A percentile compares a stretch with the other conserved stretches of the same genome.
Conservation (phyloP, 2,113 vertebrate species). For the Arenaria interpres region DNA sequence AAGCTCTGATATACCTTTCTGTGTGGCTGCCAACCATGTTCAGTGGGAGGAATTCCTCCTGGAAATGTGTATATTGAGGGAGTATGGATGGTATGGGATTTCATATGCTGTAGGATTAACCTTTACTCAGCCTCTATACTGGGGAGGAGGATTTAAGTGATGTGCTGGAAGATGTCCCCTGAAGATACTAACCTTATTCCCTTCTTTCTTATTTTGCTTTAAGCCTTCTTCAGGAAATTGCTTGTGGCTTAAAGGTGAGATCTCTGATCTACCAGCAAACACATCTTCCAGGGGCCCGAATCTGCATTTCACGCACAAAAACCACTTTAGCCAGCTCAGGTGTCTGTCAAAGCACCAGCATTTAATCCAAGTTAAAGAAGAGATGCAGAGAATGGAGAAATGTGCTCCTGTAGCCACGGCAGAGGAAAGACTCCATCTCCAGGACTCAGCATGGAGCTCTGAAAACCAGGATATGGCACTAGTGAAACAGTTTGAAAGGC, state of each 20-base stretch:
- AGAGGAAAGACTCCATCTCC: not conserved
- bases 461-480: rapidly evolving
- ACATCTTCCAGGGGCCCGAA: not conserved
- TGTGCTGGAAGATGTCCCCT: conserved; percentile 28
- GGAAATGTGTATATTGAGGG: not conserved
- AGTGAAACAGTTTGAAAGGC: not conserved
- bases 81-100: not conserved
- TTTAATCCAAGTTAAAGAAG: not conserved
- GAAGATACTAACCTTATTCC: conserved; percentile 5
- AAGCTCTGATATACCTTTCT: not conserved
- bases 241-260: conserved; percentile 1
- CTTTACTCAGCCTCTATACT: conserved; percentile 4
- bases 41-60: conserved; percentile 41
- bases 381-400: not conserved
- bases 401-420: not conserved
- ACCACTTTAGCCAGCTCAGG: not conserved
- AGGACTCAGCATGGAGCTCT: not conserved
- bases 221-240: conserved; percentile 45
- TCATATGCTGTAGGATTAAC: conserved; percentile 33
- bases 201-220: conserved; percentile 3
- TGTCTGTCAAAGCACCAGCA: not conserved
- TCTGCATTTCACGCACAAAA: not conserved
- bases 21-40: not conserved
- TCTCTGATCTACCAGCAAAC: not conserved
- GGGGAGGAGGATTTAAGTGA: conserved; percentile 19